Evolutionary conservation across 2,888 invertebrate species (phyloP), one percentile per base, ranked within the genome.

Genomic region (Mystacides longicornis): DNA sequence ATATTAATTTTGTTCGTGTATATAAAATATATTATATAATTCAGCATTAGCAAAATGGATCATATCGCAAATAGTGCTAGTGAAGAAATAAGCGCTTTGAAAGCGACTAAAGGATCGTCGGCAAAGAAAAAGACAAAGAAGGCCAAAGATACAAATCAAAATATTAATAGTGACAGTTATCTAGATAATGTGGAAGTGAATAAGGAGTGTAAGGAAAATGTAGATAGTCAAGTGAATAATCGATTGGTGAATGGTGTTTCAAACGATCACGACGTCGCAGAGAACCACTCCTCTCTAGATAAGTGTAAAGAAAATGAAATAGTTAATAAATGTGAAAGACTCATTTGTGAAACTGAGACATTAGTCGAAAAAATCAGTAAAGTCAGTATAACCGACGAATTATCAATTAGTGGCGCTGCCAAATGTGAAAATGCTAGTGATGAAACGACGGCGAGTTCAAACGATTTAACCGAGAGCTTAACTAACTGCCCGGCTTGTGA

Each of bases 51-150:
- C 4, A 11, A 45, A 45, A 57, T 57, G 57, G 57, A 57, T 45
- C 54, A 57, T 55, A 57, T 57, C 52, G 52, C 54, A 21, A 53
- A 57, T 47, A 57, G 37, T 53, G 53, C 50, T 50, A 47, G 18
- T 23, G 54, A 43, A 23, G 54, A 47, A 21, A 51, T 54, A 23
- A 55, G 37, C 23, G 51, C 45, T 46, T 45, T 47, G 31, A 54
- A 43, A 31, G 49, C 47, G 23, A 57, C 53, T 42, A 57, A 57
- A 49, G 54, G 51, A 33, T 49, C 51, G 23, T 48, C 54, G 49
- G 54, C 57, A 5, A 57, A 57, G 57, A 57, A 57, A 55, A 57
- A 57, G 54, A 33, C 54, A 16, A 57, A 57, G 55, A 57, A 55
- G 57, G 31, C 57, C 55, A 57, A 57, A 57, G 57, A 57, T 54